These are phyloP conservation scores for Octomys mimax DNA, from an alignment of 2,797 vertebrate genomes.

Conservation along the genomic window DNA sequence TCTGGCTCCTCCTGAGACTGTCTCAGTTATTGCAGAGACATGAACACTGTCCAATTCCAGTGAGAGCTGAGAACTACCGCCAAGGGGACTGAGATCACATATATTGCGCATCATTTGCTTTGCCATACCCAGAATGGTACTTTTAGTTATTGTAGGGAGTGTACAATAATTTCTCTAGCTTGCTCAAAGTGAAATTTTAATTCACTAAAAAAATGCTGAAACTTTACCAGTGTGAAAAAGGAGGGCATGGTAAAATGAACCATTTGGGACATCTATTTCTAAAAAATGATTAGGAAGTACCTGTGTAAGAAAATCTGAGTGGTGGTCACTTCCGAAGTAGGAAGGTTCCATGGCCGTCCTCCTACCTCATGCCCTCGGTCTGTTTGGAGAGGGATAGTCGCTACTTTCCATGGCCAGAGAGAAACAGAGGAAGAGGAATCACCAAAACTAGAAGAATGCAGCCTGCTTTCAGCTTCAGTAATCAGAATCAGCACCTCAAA, in stretches of 20 bases:
- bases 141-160: constrained; percentile 28
- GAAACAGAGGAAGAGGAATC: constrained; percentile 1
- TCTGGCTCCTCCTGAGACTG: neutral
- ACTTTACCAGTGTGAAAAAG: neutral
- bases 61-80: neutral
- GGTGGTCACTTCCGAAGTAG: neutral
- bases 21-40: neutral
- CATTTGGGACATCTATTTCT: neutral
- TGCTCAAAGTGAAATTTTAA: constrained; percentile 48
- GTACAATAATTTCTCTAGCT: neutral
- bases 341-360: neutral
- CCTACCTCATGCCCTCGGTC: neutral
- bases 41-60: neutral
- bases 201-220: neutral
- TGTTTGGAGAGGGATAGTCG: neutral
- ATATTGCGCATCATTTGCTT: neutral
- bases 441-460: neutral
- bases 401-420: neutral
- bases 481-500: constrained; percentile 63
- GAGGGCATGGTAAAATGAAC: neutral
- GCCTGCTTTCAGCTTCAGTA: constrained; percentile 44
- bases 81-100: neutral
- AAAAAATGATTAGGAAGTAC: neutral
- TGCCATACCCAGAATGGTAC: neutral
- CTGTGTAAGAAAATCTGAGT: neutral